Percentiles rank a stretch among this genome's conserved stretches.
phyloP scores from a whole-genome alignment of 2,888 invertebrate species.

The Pyrgus malvae region DNA sequence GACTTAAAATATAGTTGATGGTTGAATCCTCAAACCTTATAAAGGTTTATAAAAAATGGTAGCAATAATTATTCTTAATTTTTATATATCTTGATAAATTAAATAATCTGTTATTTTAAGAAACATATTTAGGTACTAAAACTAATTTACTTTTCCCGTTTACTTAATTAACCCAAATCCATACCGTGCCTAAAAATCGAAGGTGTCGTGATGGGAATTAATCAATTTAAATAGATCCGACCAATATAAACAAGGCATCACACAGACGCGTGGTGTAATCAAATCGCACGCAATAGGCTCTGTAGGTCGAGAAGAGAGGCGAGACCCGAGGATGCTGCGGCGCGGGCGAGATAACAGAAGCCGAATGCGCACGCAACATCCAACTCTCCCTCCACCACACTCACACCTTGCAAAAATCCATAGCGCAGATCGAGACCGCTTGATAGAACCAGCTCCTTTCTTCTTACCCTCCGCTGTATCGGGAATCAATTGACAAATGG shows the following conservation, averaged over 20 bases:
- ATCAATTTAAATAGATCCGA: slow-evolving; percentile 77
- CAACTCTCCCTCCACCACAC: slow-evolving; percentile 46
- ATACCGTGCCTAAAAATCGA: slow-evolving; percentile 44
- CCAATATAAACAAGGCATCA: slow-evolving; percentile 76
- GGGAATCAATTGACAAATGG: slow-evolving; percentile 80
- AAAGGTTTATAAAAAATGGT: no score
- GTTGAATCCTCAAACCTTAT: no score
- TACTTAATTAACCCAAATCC: no score
- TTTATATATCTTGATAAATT: no score
- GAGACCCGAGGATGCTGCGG: slow-evolving; percentile 39
- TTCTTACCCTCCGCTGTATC: slow-evolving; percentile 78
- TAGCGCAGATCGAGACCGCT: slow-evolving; percentile 67
- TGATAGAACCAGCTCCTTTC: slow-evolving; percentile 73
- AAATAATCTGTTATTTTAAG: no score
- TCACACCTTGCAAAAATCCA: slow-evolving; percentile 61
- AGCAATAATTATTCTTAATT: no score
- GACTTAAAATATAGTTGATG: no score
- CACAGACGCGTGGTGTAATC: slow-evolving; percentile 68
- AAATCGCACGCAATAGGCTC: slow-evolving; percentile 73
- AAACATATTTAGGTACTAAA: no score
- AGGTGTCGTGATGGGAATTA: slow-evolving; percentile 70
- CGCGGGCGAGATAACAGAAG: slow-evolving; percentile 58
- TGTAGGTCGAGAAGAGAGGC: slow-evolving; percentile 49
- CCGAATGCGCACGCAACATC: slow-evolving; percentile 58
- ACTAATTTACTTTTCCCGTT: no score